phyloP scores from a whole-genome alignment of 2,797 vertebrate species.

The Cossypha polioptera region DNA sequence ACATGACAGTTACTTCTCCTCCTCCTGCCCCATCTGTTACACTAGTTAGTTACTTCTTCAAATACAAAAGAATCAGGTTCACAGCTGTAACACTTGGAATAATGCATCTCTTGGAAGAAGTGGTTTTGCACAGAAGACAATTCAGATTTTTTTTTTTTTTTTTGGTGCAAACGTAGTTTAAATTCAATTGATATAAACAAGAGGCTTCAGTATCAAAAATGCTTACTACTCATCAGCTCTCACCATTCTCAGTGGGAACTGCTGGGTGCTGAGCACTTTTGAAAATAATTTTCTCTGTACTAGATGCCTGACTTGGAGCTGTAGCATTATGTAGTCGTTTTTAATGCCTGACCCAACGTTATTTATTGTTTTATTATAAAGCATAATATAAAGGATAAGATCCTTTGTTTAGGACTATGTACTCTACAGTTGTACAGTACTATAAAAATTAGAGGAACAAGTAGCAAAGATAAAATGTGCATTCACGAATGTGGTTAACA shows the following conservation, averaged over 20 bases:
- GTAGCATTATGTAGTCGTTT: neutral
- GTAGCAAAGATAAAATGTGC: neutral
- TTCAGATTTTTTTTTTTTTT: neutral
- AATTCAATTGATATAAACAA: neutral
- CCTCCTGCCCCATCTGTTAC: neutral
- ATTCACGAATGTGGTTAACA: constrained; percentile 12
- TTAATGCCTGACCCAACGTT: neutral
- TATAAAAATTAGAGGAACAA: neutral
- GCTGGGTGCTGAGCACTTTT: neutral
- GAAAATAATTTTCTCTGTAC: neutral
- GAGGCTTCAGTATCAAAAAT: neutral
- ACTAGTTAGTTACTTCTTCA: neutral
- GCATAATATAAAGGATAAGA: neutral
- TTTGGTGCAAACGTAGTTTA: neutral
- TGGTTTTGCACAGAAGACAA: neutral
- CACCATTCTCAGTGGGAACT: neutral
- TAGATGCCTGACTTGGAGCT: neutral
- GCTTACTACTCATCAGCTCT: neutral
- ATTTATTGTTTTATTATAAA: neutral
- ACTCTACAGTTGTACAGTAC: neutral
- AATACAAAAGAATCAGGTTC: neutral
- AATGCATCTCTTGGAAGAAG: neutral
- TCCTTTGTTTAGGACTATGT: neutral
- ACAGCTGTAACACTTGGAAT: neutral
- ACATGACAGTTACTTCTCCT: neutral